These are phyloP conservation scores for Penaeus indicus DNA, from an alignment of 1,140 invertebrate species.

Conservation along the genomic window DNA sequence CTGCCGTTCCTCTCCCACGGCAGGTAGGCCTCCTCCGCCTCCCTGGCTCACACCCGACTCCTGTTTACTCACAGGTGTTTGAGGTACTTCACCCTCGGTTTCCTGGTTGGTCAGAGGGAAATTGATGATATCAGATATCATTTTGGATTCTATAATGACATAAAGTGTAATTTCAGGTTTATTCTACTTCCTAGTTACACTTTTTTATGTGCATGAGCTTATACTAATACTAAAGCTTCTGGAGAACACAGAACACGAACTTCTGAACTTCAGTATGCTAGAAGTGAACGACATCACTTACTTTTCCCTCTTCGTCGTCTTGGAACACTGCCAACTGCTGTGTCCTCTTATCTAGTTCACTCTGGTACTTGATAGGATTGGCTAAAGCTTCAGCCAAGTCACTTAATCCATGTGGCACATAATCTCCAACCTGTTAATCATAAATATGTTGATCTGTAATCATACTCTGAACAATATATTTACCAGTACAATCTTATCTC, in stretches of 20 bases:
- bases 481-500: neutral
- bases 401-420: conserved; percentile 93
- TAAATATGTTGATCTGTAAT: neutral
- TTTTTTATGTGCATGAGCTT: neutral
- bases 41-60: conserved; percentile 34
- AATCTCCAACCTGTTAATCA: conserved; percentile 76
- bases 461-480: neutral
- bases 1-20: conserved; percentile 68
- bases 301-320: conserved; percentile 78
- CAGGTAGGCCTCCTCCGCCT: too few relatives aligned
- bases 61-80: conserved; percentile 67
- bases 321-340: conserved; percentile 92
- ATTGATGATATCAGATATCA: too few relatives aligned
- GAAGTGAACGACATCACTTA: conserved; percentile 13
- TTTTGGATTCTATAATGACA: too few relatives aligned
- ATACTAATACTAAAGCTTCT: neutral
- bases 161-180: neutral
- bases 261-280: conserved; percentile 25
- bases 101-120: neutral
- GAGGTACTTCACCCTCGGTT: conserved; percentile 5
- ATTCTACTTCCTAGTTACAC: too few relatives aligned
- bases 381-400: conserved; percentile 97
- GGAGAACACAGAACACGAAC: neutral
- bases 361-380: conserved; percentile 97
- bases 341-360: conserved; percentile 90